Base-by-base conservation (phyloP, 2,113 vertebrate genomes). In the Acanthochromis polyacanthus region DNA sequence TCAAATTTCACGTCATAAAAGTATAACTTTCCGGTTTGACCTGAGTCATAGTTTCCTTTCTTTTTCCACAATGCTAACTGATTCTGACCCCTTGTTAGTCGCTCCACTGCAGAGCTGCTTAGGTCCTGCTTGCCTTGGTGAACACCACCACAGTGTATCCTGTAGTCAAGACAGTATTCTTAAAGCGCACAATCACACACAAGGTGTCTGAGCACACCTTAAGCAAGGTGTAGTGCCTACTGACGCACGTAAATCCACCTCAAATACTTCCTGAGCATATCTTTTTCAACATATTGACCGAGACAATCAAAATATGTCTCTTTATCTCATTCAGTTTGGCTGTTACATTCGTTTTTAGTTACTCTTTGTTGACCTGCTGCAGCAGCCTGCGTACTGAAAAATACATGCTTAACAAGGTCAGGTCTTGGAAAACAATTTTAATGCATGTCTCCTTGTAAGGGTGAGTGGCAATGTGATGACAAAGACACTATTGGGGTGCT, bases 261-360 rank as follows among this genome's bases (percentile, higher is more conserved):
- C 43, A 40, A 63, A 72, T 64, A 59, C 65, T 60, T 53, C 57
- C 58, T 30, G 3, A 64, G 56, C 71, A 59, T 62, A 66, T 83
- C 71, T 78, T 75, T 83, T 63, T 67, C 46, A 62, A 52, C 6
- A 51, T 50, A 75, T 64, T 45, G 28, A 38, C 14, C 56, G 53
- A 72, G 71, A 52, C 30, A 43, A 45, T 52, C 56, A 5, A 66
- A 53, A 64, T 19, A 23, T 23, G 40, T 8, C 16, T 67, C 25
- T 61, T 19, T 70, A 55, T 55, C 3, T 59, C 2, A 0, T 15
- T 80, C 20, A 38, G 58, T 75, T 71, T 43, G 76, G 65, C 57
- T 84, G 67, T 86, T 86, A 67, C 75, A n/a, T 51, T 38, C 20
- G 9, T 73, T 50, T 52, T 71, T 66, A 36, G 75, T 83, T 80